Evolutionary conservation across 2,113 vertebrate species (phyloP), one percentile per base, ranked within the genome.

Genomic region (Boulengeromyrus knoepffleri): DNA sequence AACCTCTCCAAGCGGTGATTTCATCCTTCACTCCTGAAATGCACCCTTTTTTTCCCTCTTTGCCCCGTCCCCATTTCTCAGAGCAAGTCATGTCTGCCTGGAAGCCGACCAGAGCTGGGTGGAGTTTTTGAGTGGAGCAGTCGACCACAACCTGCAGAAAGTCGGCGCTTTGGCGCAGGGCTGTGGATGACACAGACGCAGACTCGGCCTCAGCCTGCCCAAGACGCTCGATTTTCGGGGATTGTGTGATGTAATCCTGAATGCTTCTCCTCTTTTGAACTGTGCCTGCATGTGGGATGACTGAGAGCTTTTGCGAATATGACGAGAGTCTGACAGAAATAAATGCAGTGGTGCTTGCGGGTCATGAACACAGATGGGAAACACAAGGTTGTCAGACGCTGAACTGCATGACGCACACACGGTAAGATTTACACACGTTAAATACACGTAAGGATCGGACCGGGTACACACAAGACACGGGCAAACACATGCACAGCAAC

Each of bases 81-180:
- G 98, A 95, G 95, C 95, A 74, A 97, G 96, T 94, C 98, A 99
- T 6, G 95, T 98, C 10, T 97, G 96, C 74, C 94, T 94, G n/a
- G 96, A 97, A n/a, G 93, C 96, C 0, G 97, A 98, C 91, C 95
- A 97, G 91, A 94, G 92, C 93, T 99, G 98, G 98, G 96, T 98
- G 89, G 96, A 96, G 93, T 99, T 99, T 93, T 96, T 99, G 89
- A 90, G 94, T 0, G 95, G 93, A 89, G 97, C 97, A 0, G 92
- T 98, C 21, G 95, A 97, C 87, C 97, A 98, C 93, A 99, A 98
- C 93, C 96, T 98, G 95, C 96, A 97, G 92, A 98, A 97, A 94
- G 94, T 97, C 93, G 96, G 95, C 94, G 94, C 93, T 49, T 94
- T 97, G 13, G 97, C 97, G 2, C 95, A 96, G 70, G 92, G 50